Conservation (phyloP, 1,140 invertebrate genomes). For the Oedothorax gibbosus region DNA sequence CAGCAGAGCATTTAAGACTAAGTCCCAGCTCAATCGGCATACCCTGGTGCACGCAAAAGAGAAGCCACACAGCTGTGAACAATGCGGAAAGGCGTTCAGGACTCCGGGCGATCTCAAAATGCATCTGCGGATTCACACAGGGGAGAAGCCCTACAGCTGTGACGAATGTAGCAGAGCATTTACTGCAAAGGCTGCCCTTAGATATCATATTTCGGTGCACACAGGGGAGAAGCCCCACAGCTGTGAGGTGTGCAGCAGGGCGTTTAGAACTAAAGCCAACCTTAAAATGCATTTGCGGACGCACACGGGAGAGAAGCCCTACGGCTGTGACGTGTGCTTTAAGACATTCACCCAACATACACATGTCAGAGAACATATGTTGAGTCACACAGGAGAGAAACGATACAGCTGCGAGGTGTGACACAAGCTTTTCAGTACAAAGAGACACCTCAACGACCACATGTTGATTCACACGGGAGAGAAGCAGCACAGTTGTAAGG, state of each 20-base stretch:
- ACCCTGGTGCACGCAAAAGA: conserved; percentile 69
- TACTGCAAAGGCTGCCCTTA: conserved; percentile 91
- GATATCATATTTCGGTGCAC: conserved; percentile 80
- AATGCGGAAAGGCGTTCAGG: conserved; percentile 38
- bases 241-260: conserved; percentile 51
- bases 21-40: conserved; percentile 46
- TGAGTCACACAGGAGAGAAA: too few relatives aligned
- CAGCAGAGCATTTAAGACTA: conserved; percentile 67
- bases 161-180: conserved; percentile 85
- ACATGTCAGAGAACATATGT: too few relatives aligned
- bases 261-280: background rate
- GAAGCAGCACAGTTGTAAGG: conserved; percentile 72
- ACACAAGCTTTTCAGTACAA: conserved; percentile 76
- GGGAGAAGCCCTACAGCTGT: conserved; percentile 75
- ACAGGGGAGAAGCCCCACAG: conserved; percentile 21
- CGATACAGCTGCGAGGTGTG: too few relatives aligned
- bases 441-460: conserved; percentile 83
- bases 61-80: conserved; percentile 74
- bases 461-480: conserved; percentile 85
- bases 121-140: conserved; percentile 80
- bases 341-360: too few relatives aligned
- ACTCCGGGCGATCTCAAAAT: conserved; percentile 80
- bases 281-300: background rate
- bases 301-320: too few relatives aligned
- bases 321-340: too few relatives aligned